These are phyloP conservation scores for Neopelma chrysocephalum DNA, from an alignment of 2,797 vertebrate genomes.

Conservation along the genomic window DNA sequence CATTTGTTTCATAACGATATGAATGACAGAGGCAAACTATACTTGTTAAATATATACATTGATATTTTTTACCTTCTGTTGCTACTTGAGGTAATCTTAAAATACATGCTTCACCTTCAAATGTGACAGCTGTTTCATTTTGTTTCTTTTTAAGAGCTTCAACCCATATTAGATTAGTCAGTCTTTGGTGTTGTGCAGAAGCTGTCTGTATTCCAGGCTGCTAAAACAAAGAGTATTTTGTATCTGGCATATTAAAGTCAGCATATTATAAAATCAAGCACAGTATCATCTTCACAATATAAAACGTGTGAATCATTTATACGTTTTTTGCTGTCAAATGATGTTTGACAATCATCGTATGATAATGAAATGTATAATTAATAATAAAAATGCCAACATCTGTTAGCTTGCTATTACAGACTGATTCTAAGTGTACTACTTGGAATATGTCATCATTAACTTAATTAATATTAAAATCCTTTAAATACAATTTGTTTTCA, in stretches of 20 bases:
- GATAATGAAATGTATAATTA: conserved; percentile 86
- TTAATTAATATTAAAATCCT: conserved; percentile 83
- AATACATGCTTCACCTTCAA: conserved; percentile 24
- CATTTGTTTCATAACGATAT: conserved; percentile 17
- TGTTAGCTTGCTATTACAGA: conserved; percentile 79
- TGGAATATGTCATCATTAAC: conserved; percentile 79
- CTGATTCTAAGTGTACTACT: conserved; percentile 77
- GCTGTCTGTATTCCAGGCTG: conserved; percentile 28
- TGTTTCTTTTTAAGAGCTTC: conserved; percentile 14
- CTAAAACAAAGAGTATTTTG: conserved; percentile 48
- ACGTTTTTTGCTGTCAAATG: conserved; percentile 68
- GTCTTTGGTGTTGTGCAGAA: conserved; percentile 1
- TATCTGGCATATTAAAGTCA: conserved; percentile 57
- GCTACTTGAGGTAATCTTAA: conserved; percentile 32
- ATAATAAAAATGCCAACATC: conserved; percentile 85
- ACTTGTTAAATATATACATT: conserved; percentile 38
- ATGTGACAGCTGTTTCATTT: background rate
- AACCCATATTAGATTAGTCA: conserved; percentile 17
- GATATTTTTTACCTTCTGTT: conserved; percentile 56
- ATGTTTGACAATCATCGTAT: conserved; percentile 83
- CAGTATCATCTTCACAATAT: conserved; percentile 45
- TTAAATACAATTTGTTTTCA: conserved; percentile 81
- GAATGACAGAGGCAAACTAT: conserved; percentile 42
- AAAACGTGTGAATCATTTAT: conserved; percentile 75
- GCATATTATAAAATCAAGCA: conserved; percentile 69